Evolutionary conservation across 2,113 vertebrate genomes (phyloP).

Genomic region (Leucopsar rothschildi): DNA sequence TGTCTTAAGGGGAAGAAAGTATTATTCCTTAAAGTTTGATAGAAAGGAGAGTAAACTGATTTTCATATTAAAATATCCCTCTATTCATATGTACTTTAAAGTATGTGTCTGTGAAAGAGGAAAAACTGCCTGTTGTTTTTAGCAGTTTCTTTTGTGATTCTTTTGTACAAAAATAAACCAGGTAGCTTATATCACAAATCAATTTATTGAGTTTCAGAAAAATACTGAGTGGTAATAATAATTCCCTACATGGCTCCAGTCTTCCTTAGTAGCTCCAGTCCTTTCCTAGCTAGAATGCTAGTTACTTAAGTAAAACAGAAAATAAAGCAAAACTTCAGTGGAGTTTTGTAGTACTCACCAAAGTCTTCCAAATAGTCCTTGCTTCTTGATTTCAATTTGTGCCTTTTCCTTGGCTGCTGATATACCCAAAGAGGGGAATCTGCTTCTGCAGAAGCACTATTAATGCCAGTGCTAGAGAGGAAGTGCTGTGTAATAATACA

Average conservation of each 20-base stretch:
- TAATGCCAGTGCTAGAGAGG: not conserved
- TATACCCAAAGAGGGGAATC: fast-evolving
- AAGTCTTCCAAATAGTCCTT: not conserved
- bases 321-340: not conserved
- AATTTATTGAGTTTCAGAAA: not conserved
- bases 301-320: not conserved
- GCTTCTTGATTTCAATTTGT: not conserved
- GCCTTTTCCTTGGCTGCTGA: not conserved
- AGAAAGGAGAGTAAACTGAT: not conserved
- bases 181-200: not conserved
- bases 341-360: not conserved
- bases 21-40: not conserved
- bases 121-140: not conserved
- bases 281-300: not conserved
- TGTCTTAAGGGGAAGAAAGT: not conserved
- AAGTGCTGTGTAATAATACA: not conserved
- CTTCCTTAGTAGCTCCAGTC: not conserved
- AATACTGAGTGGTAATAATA: not conserved
- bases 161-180: not conserved
- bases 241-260: not conserved
- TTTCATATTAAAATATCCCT: not conserved
- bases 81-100: not conserved
- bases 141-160: not conserved
- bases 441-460: not conserved
- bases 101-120: not conserved